Percentiles rank a stretch among this genome's conserved stretches.
phyloP scores from a whole-genome alignment of 2,113 vertebrate genomes.

The Columba janthina region DNA sequence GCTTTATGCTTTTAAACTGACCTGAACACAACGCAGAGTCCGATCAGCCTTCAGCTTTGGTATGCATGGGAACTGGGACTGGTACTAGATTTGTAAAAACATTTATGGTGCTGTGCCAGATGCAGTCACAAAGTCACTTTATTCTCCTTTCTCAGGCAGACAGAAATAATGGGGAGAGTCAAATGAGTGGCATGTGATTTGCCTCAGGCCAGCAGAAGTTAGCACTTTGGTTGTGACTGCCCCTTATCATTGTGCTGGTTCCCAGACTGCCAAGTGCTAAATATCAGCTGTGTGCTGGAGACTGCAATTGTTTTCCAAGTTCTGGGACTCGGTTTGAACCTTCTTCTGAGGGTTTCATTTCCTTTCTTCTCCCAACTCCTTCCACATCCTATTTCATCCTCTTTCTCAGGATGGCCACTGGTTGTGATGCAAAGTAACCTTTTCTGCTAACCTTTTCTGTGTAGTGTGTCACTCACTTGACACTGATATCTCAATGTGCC shows the following conservation, averaged over 20 bases:
- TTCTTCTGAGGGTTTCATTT: background rate
- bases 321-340: background rate
- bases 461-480: background rate
- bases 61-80: background rate
- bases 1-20: background rate
- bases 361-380: background rate
- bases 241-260: background rate
- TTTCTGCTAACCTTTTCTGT: background rate
- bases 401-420: background rate
- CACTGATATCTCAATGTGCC: background rate
- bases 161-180: background rate
- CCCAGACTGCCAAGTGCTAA: background rate
- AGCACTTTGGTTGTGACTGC: background rate
- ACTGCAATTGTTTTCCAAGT: background rate
- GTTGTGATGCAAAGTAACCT: background rate
- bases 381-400: background rate
- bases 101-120: background rate
- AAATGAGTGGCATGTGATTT: background rate
- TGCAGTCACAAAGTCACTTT: background rate
- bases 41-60: background rate
- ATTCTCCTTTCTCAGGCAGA: background rate
- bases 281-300: background rate
- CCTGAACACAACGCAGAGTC: background rate
- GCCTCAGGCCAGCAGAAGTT: background rate
- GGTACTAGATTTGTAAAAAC: background rate